Conservation (phyloP, 2,888 invertebrate species). For the Ennomos erosarius region DNA sequence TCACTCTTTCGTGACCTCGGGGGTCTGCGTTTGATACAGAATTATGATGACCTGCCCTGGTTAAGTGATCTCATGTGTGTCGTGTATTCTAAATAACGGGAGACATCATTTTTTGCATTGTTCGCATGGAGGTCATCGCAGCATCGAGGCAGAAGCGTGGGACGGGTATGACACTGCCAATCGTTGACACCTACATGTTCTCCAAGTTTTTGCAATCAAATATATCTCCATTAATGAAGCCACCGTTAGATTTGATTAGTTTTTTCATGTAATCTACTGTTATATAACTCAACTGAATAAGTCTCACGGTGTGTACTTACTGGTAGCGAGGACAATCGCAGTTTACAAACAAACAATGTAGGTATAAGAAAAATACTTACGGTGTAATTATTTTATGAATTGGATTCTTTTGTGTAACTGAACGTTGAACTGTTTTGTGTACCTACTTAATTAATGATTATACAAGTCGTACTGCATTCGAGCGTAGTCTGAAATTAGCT, state of each 20-base stretch:
- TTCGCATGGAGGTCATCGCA: slow-evolving; percentile 58
- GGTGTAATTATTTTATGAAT: not conserved
- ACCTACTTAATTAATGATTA: slow-evolving; percentile 4
- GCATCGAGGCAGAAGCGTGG: slow-evolving; percentile 67
- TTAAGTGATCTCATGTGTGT: slow-evolving; percentile 13
- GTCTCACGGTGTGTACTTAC: slow-evolving; percentile 22
- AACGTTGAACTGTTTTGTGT: not conserved
- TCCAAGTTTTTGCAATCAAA: slow-evolving; percentile 50
- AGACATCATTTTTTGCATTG: slow-evolving; percentile 28
- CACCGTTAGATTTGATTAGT: slow-evolving; percentile 45
- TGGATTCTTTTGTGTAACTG: slow-evolving; percentile 1
- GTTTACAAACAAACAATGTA: slow-evolving; percentile 1
- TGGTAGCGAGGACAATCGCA: slow-evolving; percentile 2
- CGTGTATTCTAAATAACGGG: slow-evolving; percentile 18
- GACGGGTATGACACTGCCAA: slow-evolving; percentile 58
- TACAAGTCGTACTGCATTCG: not conserved
- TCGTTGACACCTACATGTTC: slow-evolving; percentile 49
- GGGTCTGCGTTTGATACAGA: not conserved
- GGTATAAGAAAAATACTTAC: no score
- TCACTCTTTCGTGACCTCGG: not conserved
- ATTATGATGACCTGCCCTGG: slow-evolving; percentile 12
- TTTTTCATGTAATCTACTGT: slow-evolving; percentile 47
- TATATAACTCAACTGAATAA: slow-evolving; percentile 42
- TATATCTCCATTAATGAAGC: slow-evolving; percentile 46
- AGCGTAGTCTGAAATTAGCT: slow-evolving; percentile 4